Percentiles rank a stretch among this genome's conserved stretches.
Conservation (phyloP, 2,797 vertebrate species). For the Macrochelys suwanniensis region DNA sequence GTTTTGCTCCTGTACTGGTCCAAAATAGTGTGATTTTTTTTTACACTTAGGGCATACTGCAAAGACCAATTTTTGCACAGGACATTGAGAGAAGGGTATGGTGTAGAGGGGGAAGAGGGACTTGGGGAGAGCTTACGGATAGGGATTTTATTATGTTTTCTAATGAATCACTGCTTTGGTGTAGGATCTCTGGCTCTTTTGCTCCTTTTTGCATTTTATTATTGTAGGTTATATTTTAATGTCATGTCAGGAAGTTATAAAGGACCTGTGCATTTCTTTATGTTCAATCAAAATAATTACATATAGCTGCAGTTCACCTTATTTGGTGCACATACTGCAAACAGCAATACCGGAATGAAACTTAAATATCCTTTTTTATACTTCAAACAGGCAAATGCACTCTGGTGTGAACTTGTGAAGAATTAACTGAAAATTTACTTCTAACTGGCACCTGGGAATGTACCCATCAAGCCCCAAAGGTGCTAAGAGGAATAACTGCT, state of each 20-base stretch:
- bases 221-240: not conserved
- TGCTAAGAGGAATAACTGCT: not conserved
- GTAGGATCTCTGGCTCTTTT: not conserved
- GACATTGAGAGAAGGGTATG: not conserved
- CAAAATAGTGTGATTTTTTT: not conserved
- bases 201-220: not conserved
- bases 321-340: not conserved
- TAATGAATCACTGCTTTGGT: not conserved
- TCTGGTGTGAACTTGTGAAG: not conserved
- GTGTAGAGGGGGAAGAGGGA: not conserved
- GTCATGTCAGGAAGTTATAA: not conserved
- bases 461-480: not conserved
- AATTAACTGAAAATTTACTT: not conserved
- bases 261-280: not conserved
- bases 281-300: not conserved
- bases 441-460: not conserved
- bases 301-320: not conserved
- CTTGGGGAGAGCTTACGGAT: not conserved
- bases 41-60: not conserved
- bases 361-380: not conserved
- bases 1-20: not conserved
- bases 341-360: not conserved
- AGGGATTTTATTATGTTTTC: not conserved
- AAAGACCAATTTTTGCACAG: not conserved
- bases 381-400: not conserved